Percentiles rank a stretch among this genome's conserved stretches.
phyloP scores from a whole-genome alignment of 1,140 invertebrate species.

The Microvelia longipes region DNA sequence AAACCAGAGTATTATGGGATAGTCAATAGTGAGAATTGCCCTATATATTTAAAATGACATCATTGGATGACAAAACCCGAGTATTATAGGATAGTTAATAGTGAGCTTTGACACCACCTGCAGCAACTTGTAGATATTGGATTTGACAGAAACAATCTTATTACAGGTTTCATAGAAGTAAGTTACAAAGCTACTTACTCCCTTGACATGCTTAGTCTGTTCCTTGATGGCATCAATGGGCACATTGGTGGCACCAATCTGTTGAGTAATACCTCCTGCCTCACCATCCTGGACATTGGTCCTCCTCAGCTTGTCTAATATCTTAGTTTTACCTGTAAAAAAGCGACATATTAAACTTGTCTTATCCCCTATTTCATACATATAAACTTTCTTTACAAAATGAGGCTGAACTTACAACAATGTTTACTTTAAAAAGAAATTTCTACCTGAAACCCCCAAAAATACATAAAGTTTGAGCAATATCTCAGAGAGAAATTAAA shows the following conservation, averaged over 20 bases:
- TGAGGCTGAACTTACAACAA: background rate
- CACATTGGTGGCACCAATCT: conserved; percentile 99
- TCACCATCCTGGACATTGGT: conserved; percentile 97
- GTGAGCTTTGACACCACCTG: no score
- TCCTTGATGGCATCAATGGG: conserved; percentile 90
- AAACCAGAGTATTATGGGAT: no score
- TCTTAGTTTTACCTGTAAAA: conserved; percentile 88
- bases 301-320: conserved; percentile 85
- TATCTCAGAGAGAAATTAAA: no score
- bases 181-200: no score
- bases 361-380: no score
- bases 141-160: no score
- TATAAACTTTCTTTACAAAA: background rate
- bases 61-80: no score
- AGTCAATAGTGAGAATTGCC: no score
- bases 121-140: no score
- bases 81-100: no score
- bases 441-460: background rate
- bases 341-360: conserved; percentile 9
- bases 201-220: conserved; percentile 85
- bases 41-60: no score
- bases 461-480: background rate
- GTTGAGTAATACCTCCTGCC: conserved; percentile 98
- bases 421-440: background rate
- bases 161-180: no score